Conservation (phyloP, 1,140 invertebrate genomes). For the Gonatopus flavifemur region DNA sequence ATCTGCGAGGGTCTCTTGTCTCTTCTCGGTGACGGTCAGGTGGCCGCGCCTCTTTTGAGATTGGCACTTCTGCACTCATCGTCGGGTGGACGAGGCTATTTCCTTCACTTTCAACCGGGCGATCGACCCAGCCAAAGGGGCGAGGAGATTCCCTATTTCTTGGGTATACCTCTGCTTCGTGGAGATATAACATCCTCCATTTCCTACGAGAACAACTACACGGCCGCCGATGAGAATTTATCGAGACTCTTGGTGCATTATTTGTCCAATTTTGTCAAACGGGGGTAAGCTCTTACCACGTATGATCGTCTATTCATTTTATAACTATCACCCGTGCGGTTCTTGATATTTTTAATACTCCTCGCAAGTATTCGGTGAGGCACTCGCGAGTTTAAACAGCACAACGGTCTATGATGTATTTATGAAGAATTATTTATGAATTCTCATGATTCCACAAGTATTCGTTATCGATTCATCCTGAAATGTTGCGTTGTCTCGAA, state of each 20-base stretch:
- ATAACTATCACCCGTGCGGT: too few relatives aligned
- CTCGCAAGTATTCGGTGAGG: too few relatives aligned
- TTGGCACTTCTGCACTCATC: constrained; percentile 79
- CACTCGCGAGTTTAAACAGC: too few relatives aligned
- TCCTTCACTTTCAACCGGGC: constrained; percentile 86
- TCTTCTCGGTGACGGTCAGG: constrained; percentile 84
- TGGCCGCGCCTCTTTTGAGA: constrained; percentile 78
- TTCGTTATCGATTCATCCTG: too few relatives aligned
- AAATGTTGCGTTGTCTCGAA: too few relatives aligned
- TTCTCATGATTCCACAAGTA: too few relatives aligned
- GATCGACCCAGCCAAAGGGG: constrained; percentile 79
- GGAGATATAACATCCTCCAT: constrained; percentile 49
- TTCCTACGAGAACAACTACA: constrained; percentile 71
- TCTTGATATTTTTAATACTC: too few relatives aligned
- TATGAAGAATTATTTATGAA: too few relatives aligned
- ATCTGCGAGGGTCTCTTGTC: constrained; percentile 55
- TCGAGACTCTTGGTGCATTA: constrained; percentile 78
- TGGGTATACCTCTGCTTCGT: constrained; percentile 85
- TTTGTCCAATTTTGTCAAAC: constrained; percentile 79
- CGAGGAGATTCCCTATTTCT: constrained; percentile 92
- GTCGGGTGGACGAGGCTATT: constrained; percentile 76
- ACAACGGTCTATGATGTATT: too few relatives aligned
- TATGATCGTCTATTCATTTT: too few relatives aligned
- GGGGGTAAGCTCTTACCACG: constrained; percentile 70
- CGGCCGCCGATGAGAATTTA: constrained; percentile 68